Base-by-base conservation (phyloP, 2,888 invertebrate genomes). In the Macropis europaea region DNA sequence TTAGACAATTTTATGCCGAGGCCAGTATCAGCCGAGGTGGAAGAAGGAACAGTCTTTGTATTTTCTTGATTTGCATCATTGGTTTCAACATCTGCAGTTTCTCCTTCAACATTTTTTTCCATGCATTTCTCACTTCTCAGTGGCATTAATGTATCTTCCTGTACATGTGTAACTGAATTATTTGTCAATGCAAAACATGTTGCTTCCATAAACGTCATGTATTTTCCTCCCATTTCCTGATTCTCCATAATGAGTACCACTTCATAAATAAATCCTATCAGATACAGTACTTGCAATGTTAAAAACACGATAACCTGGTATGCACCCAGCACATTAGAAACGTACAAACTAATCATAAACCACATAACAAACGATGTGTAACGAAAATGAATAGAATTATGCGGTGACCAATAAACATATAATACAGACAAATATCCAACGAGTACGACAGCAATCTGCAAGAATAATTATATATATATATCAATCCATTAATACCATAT, bases 241-340 rank as follows among this genome's bases (percentile, higher is more conserved):
- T 92, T 92, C 26, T 88, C 88, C 77, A 87, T 76, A 22, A 92
- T 90, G 82, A 92, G 91, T 70, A 92, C 82, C n/a, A 94, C 91
- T 91, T 95, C 92, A 62, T 91, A 91, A 38, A 91, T 87, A 86
- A 95, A 94, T 2, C 96, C 96, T 61, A 93, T 90, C 2, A 94
- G 82, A 73, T 93, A 93, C 59, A 96, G 91, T 2, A 92, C 86
- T 90, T 95, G 94, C 0, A 96, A 90, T 0, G 93, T 76, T 15
- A 95, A 90, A 88, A 97, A 95, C 15, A 94, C 92, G 47, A 95
- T 93, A n/a, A 96, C 93, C 89, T 96, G 94, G 38, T 95, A 92
- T 0, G 94, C 92, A 0, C 96, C 96, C 1, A 95, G 92, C 34
- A 95, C 91, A 79, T 95, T 94, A 45, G 96, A 94, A 9, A 95